Evolutionary conservation across 2,888 invertebrate species (phyloP).

Genomic region (Druceiella hillmani): DNA sequence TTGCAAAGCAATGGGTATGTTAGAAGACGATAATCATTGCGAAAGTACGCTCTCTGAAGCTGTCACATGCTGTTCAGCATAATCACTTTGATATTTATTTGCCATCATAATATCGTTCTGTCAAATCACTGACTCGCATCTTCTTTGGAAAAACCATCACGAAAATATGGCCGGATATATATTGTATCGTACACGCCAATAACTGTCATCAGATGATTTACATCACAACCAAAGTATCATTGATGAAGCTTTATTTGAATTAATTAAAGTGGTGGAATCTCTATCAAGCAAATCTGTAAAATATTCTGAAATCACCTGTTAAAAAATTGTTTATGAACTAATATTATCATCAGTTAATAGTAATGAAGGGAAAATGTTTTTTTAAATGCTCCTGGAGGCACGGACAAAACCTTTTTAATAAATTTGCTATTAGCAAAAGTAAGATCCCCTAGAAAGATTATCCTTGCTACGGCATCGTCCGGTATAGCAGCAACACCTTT

Average conservation of each 20-base stretch:
- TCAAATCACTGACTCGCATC: conserved; percentile 10
- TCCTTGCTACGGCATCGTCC: conserved; percentile 31
- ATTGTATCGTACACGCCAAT: conserved; percentile 3
- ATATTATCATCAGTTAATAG: conserved; percentile 6
- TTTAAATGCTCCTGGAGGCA: conserved; percentile 32
- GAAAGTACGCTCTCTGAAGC: too few species aligned
- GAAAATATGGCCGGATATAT: conserved; percentile 21
- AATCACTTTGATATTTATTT: conserved; percentile 11
- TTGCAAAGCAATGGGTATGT: conserved; percentile 20
- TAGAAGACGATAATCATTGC: conserved; percentile 29
- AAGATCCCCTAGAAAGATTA: conserved; percentile 26
- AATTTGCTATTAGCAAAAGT: conserved; percentile 26
- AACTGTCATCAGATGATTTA: background rate
- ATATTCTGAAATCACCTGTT: conserved; percentile 12
- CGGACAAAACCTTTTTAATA: conserved; percentile 31
- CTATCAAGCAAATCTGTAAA: conserved; percentile 6
- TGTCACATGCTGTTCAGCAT: too few species aligned
- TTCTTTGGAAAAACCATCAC: conserved; percentile 11
- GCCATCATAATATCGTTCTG: conserved; percentile 10
- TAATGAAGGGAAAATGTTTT: conserved; percentile 21
- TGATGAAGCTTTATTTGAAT: conserved; percentile 9
- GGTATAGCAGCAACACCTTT: conserved; percentile 33
- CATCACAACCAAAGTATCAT: conserved; percentile 5
- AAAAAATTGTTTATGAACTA: conserved; percentile 4
- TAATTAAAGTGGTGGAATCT: conserved; percentile 6